Conservation (phyloP, 2,888 invertebrate species). For the Temnothorax rugatulus region DNA sequence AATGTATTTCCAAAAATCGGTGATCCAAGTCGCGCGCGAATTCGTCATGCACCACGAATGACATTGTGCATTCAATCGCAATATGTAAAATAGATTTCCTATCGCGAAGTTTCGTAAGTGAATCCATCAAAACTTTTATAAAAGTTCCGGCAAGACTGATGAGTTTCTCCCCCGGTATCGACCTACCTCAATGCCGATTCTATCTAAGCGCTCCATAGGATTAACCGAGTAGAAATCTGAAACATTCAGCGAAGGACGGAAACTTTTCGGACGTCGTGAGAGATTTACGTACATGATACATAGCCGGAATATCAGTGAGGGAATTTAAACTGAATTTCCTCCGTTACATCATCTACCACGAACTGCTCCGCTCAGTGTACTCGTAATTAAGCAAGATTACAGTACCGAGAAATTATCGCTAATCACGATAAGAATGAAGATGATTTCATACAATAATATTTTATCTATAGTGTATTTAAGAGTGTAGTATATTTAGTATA, state of each 20-base stretch:
- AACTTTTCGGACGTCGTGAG: slow-evolving; percentile 42
- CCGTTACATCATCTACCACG: not conserved
- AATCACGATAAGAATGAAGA: not conserved
- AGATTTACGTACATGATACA: slow-evolving; percentile 54
- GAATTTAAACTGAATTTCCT: slow-evolving; percentile 27
- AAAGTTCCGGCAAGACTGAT: slow-evolving; percentile 61
- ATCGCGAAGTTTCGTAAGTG: slow-evolving; percentile 49
- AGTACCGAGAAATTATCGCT: not conserved
- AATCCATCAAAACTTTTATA: slow-evolving; percentile 63
- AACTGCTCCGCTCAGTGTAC: slow-evolving; percentile 3
- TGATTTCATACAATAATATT: not conserved
- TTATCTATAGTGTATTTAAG: not conserved
- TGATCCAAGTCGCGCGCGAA: not conserved
- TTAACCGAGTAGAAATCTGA: slow-evolving; percentile 62
- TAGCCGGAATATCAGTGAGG: slow-evolving; percentile 35
- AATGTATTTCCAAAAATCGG: slow-evolving; percentile 12
- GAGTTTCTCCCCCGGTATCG: slow-evolving; percentile 54
- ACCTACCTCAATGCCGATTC: slow-evolving; percentile 42
- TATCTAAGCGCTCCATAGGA: slow-evolving; percentile 47
- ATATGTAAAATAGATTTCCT: slow-evolving; percentile 54
- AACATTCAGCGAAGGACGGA: slow-evolving; percentile 39
- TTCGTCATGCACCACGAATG: slow-evolving; percentile 1
- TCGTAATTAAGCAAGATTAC: slow-evolving; percentile 18
- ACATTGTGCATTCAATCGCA: slow-evolving; percentile 49
- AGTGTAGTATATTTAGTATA: not conserved